Evolutionary conservation across 1,140 invertebrate genomes (phyloP), one percentile per base, ranked within the genome.

Genomic region (Forficula auricularia): DNA sequence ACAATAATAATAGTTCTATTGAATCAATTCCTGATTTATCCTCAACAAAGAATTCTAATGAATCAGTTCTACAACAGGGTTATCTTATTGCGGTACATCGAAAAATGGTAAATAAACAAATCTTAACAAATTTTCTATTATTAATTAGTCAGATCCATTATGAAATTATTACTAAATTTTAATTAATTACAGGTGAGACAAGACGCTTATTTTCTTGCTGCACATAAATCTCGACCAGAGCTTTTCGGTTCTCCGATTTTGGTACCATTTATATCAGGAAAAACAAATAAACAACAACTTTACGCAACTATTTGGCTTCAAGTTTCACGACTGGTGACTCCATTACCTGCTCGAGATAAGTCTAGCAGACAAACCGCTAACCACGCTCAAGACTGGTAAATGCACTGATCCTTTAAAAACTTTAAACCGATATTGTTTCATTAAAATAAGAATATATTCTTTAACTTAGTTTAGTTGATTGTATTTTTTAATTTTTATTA

Each of bases 321-420:
- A 62, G 80, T 89, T 12, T 73, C 79, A 15, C 62, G 83, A n/a
- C 61, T 87, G 37, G 71, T 89, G 9, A 81, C 78, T 47, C 80
- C 81, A 1, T 64, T 83, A 33, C 82, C 83, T 27, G 79, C 81
- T 6, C 22, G 22, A 4, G 22, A 27, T 10, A 27, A 27, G 10
- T 70, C 73, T 35, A 71, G 74, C 53, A 54, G 57, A 20, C 59
- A 63, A 38, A 57, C 61, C 16, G 57, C 60, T 20, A 89, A 89
- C 60, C 86, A 89, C 66, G 85, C 85, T 31, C 76, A 76, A 47
- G 85, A 90, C 63, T 89, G 82, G 82, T 85, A 59, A n/a, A n/a
- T n/a, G n/a, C n/a, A n/a, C n/a, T n/a, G n/a, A 27, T 27, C 22
- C 4, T n/a, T 37, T 4, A 37, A 22, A 46, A 9, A 36, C 35